A percentile compares a stretch with the other conserved stretches of the same genome.
Conservation (phyloP, 2,797 vertebrate species). For the Mormyrops boulengeri region DNA sequence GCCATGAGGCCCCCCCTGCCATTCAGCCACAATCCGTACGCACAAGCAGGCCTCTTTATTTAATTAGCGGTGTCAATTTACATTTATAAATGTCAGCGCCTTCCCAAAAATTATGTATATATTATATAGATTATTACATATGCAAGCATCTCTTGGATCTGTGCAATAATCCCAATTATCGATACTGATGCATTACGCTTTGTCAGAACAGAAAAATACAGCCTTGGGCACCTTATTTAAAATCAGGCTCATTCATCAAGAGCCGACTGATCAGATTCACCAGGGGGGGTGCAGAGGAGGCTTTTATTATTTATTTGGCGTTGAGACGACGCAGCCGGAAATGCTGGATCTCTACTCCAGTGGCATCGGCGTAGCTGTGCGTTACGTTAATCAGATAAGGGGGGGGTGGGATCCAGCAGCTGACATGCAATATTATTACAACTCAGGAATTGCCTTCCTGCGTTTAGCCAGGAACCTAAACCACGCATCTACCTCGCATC, state of each 20-base stretch:
- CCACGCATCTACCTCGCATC: neutral
- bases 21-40: neutral
- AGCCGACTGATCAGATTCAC: slow-evolving; percentile 12
- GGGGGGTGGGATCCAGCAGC: neutral
- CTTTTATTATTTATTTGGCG: slow-evolving; percentile 9
- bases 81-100: slow-evolving; percentile 16
- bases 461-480: too few species aligned
- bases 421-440: neutral
- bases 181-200: slow-evolving; percentile 12
- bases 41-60: neutral
- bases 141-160: slow-evolving; percentile 8
- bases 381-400: neutral
- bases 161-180: slow-evolving; percentile 20
- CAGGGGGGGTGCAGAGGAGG: neutral
- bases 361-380: neutral
- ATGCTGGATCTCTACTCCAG: neutral
- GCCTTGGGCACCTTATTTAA: slow-evolving; percentile 12
- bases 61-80: slow-evolving; percentile 6
- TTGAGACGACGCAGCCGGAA: neutral
- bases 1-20: neutral
- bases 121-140: slow-evolving; percentile 11
- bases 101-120: slow-evolving; percentile 3
- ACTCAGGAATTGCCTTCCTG: neutral
- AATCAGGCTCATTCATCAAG: slow-evolving; percentile 13
- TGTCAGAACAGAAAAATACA: slow-evolving; percentile 9